A percentile compares a stretch with the other conserved stretches of the same genome.
phyloP scores from a whole-genome alignment of 2,888 invertebrate species.

The Malthinus seriepunctatus region DNA sequence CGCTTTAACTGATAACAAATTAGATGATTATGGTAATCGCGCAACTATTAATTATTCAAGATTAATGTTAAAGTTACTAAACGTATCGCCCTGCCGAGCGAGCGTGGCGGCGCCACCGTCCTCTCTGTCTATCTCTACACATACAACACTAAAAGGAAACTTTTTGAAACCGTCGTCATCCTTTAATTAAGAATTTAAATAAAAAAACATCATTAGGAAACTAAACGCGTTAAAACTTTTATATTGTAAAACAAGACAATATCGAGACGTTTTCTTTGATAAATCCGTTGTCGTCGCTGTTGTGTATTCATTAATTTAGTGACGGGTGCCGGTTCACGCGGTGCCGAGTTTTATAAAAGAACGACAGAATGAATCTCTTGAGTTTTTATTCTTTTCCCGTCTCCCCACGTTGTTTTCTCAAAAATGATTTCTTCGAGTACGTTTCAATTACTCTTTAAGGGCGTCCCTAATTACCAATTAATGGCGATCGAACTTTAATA shows the following conservation, averaged over 20 bases:
- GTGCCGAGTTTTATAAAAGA: slow-evolving; percentile 16
- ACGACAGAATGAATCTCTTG: slow-evolving; percentile 14
- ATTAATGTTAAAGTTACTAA: slow-evolving; percentile 8
- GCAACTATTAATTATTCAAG: slow-evolving; percentile 22
- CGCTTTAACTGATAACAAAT: slow-evolving; percentile 14
- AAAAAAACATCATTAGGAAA: slow-evolving; percentile 2
- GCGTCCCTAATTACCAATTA: too few relatives aligned
- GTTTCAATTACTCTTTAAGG: too few relatives aligned
- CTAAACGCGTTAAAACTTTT: not conserved
- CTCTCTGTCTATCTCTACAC: too few relatives aligned
- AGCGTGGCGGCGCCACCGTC: not conserved
- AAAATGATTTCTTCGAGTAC: too few relatives aligned
- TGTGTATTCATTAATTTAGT: slow-evolving; percentile 21
- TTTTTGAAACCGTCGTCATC: not conserved
- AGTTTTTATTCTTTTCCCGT: too few relatives aligned
- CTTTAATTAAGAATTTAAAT: not conserved
- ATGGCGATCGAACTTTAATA: too few relatives aligned
- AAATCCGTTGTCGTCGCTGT: too few relatives aligned
- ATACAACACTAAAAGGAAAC: too few relatives aligned
- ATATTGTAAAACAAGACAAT: not conserved
- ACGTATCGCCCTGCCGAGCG: not conserved
- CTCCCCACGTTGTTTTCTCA: too few relatives aligned
- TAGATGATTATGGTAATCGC: slow-evolving; percentile 27
- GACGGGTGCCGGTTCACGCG: slow-evolving; percentile 17
- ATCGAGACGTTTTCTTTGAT: too few relatives aligned